Percentiles rank a stretch among this genome's conserved stretches.
Evolutionary conservation across 2,888 invertebrate genomes (phyloP).

Genomic region (Caenorhabditis afra): DNA sequence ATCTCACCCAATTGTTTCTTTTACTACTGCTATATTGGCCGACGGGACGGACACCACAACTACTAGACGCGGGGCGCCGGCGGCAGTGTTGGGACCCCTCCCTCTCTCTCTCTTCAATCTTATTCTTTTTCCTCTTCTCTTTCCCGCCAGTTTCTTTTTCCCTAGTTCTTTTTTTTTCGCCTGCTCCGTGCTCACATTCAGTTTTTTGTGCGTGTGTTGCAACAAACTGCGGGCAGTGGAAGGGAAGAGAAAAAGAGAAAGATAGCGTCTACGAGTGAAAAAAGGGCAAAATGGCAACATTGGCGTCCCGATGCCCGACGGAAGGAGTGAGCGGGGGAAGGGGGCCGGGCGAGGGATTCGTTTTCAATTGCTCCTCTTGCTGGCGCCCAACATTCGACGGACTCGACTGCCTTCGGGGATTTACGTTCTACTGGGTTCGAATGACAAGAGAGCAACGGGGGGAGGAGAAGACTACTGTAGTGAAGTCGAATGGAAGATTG

Average conservation of each 20-base stretch:
- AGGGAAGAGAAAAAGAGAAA: constrained; percentile 15
- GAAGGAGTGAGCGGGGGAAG: not conserved
- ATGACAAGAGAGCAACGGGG: constrained; percentile 2
- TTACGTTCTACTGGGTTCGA: constrained; percentile 8
- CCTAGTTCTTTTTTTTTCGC: constrained; percentile 16
- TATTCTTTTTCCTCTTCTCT: no score
- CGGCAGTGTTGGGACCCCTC: constrained; percentile 18
- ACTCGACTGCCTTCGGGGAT: constrained; percentile 35
- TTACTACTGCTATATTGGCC: constrained; percentile 52
- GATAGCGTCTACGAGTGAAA: constrained; percentile 21
- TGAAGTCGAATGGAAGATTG: constrained; percentile 27
- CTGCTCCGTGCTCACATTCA: constrained; percentile 22
- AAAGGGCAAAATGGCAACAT: constrained; percentile 57
- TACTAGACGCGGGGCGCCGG: constrained; percentile 26
- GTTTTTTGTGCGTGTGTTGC: constrained; percentile 44
- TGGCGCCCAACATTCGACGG: constrained; percentile 12
- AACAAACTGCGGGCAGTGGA: constrained; percentile 2
- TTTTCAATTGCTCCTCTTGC: constrained; percentile 57
- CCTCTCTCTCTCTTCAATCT: constrained; percentile 6
- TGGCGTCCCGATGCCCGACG: not conserved
- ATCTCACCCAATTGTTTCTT: constrained; percentile 56
- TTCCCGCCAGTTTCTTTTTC: no score
- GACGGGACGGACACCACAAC: constrained; percentile 11
- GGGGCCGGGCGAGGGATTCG: constrained; percentile 30
- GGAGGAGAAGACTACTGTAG: constrained; percentile 34